Percentiles rank a stretch among this genome's conserved stretches.
Evolutionary conservation across 30 jellyfish, hydroid and myxozoan species (phyloP).

Genomic region (Chrysaora quinquecirrha): DNA sequence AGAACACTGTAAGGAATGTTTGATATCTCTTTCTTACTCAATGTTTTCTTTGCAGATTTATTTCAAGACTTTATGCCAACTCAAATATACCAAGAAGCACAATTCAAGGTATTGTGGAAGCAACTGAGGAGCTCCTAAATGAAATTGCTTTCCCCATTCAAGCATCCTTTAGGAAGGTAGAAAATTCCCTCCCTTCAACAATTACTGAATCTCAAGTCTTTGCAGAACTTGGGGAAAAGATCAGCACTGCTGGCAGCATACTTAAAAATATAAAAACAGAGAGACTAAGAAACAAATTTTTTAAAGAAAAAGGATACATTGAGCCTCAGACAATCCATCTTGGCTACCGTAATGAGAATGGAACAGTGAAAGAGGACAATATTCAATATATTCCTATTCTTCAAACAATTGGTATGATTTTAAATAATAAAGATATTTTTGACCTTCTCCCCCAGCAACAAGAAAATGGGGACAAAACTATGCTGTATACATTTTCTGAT

Average conservation of each 20-base stretch:
- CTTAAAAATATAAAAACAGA: background rate
- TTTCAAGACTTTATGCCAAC: background rate
- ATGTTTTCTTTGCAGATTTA: background rate
- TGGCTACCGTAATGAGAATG: background rate
- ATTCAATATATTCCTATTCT: background rate
- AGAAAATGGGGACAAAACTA: no score
- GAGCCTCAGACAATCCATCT: background rate
- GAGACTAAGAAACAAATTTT: background rate
- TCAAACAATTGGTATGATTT: background rate
- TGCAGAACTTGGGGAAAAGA: background rate
- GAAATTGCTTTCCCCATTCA: no score
- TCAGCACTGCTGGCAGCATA: background rate
- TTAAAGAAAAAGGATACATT: background rate
- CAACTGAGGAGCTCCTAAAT: background rate
- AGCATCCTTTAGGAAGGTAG: no score
- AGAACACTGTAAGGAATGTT: no score
- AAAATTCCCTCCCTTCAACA: no score
- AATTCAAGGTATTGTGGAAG: background rate
- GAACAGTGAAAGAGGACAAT: background rate
- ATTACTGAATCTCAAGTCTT: no score
- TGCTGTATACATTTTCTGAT: background rate
- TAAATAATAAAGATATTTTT: background rate
- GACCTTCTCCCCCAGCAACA: no score
- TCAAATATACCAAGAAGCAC: background rate
- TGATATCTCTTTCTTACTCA: no score